Conservation (phyloP, 2,113 vertebrate genomes). For the Chamaetylas fuelleborni region DNA sequence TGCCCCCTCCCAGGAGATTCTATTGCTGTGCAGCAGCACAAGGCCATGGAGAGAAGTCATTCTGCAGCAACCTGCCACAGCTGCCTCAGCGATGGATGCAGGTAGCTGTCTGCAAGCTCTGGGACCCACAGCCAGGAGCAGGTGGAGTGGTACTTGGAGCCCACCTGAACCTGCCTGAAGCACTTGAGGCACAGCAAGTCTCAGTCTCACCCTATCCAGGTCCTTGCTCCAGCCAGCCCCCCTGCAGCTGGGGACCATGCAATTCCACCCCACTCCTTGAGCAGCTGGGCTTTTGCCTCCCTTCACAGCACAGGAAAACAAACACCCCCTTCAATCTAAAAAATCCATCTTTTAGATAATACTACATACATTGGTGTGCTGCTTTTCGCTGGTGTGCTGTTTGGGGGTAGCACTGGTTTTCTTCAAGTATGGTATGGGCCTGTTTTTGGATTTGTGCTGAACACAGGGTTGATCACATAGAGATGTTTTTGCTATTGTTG, state of each 20-base stretch:
- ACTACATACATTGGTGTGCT: background rate
- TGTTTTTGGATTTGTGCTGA: background rate
- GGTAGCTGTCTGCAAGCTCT: background rate
- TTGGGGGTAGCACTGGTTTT: background rate
- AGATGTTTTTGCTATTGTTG: background rate
- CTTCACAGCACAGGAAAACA: background rate
- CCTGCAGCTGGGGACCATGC: background rate
- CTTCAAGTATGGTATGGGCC: background rate
- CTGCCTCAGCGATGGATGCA: fast-evolving
- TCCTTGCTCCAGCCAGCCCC: background rate
- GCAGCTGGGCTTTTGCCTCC: background rate
- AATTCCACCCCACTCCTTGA: background rate
- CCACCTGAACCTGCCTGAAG: background rate
- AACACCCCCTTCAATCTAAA: background rate
- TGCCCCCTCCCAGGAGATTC: background rate
- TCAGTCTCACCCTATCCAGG: background rate
- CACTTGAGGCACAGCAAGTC: background rate
- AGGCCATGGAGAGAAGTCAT: background rate
- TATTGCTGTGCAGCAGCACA: background rate
- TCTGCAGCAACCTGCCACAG: background rate
- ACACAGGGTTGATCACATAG: fast-evolving
- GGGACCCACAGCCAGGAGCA: background rate
- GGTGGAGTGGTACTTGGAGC: background rate
- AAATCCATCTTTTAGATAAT: background rate
- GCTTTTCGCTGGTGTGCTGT: background rate